Evolutionary conservation across 2,113 vertebrate genomes (phyloP), one percentile per base, ranked within the genome.

Genomic region (Embiotoca jacksoni): DNA sequence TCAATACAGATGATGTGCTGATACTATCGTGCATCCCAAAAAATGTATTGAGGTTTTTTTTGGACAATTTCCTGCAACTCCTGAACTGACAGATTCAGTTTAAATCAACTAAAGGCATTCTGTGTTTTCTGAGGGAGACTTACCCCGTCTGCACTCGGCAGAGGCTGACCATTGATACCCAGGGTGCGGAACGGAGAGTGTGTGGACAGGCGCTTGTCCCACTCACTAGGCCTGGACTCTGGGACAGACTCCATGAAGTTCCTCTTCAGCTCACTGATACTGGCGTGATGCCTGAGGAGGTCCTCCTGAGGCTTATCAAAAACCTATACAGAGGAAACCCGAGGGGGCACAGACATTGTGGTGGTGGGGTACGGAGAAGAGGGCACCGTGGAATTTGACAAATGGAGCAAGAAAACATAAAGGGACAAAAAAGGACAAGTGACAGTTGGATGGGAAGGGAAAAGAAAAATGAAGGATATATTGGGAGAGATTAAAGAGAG

Each of bases 151-250:
- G 86, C 91, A 80, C 89, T 57, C 39, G 89, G 61, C 68, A 89
- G 79, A 41, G 91, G 88, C 30, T 94, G 92, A 7, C 92, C 92
- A 3, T 92, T 93, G 84, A 92, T 82, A 1, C 92, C 92, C 67
- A 88, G 75, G 4, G 87, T 95, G 15, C 95, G 95, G 91, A 97
- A 96, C 0, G 98, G 97, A 5, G 97, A 98, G 91, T 99, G 97
- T 33, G 95, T 94, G 52, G 97, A 99, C 78, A 99, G 93, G 23
- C 98, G 97, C 72, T 97, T 98, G 90, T 99, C 98, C 98, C 98
- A 99, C 84, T 99, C 98, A 5, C 96, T 99, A 62, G 96, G 97
- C 56, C 94, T 94, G 6, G 92, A 90, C 67, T 98, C 96, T 0
- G 97, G 96, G 47, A 97, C 89, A 0, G 97, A 93, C 70, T 98